A percentile compares a stretch with the other conserved stretches of the same genome.
These are phyloP conservation scores for Myotis lucifugus DNA, from an alignment of 2,113 vertebrate species.

Conservation along the genomic window DNA sequence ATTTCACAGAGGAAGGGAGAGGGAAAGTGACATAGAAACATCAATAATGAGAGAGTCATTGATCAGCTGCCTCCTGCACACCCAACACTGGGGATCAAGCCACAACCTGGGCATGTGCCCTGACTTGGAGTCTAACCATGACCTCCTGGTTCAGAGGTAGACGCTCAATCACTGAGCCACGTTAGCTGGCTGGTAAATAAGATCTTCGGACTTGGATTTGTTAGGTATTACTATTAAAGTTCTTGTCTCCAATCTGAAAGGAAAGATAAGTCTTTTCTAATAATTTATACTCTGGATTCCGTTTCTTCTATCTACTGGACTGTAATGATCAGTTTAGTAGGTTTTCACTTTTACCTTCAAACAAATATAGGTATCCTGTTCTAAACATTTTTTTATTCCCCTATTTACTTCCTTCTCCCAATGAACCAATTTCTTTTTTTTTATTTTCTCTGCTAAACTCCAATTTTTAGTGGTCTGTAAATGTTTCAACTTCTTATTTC, in stretches of 20 bases:
- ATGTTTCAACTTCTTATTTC: conserved; percentile 12
- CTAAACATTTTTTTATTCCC: not conserved
- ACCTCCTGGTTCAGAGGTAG: no score
- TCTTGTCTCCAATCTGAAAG: not conserved
- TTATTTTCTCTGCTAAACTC: not conserved
- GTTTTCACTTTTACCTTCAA: conserved; percentile 21
- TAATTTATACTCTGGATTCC: not conserved
- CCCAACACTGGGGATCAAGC: no score
- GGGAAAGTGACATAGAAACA: no score
- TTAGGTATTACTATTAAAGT: conserved; percentile 19
- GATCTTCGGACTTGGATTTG: not conserved
- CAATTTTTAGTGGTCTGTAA: conserved; percentile 30
- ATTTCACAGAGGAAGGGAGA: no score
- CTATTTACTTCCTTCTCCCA: not conserved
- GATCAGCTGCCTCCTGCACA: no score
- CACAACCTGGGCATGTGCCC: no score
- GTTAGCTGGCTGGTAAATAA: not conserved
- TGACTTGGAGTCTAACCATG: no score
- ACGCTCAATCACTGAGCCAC: no score
- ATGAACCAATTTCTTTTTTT: not conserved
- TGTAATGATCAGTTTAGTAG: not conserved
- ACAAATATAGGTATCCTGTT: not conserved
- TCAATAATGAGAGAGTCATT: no score
- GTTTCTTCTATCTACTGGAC: conserved; percentile 24
- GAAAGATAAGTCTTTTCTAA: conserved; percentile 18